phyloP scores from a whole-genome alignment of 64 coral and sea anemone genomes.

The Hydrozoanthus tunicans region DNA sequence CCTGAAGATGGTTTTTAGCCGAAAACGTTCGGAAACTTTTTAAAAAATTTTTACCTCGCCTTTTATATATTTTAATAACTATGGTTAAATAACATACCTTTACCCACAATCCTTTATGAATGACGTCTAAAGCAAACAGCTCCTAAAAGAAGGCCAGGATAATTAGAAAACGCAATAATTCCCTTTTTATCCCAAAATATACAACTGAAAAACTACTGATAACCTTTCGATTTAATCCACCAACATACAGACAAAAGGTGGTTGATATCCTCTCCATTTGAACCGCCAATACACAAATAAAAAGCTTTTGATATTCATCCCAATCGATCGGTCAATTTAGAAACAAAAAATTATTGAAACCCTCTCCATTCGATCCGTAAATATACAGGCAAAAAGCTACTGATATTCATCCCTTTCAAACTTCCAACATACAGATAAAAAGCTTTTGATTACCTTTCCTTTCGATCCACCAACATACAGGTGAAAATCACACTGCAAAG shows the following conservation, averaged over 20 bases:
- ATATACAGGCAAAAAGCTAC: constrained; percentile 85
- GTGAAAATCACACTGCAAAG: constrained; percentile 90
- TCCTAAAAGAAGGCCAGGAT: constrained; percentile 53
- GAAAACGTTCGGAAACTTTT: too few relatives aligned
- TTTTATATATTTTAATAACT: background rate
- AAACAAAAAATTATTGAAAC: constrained; percentile 1
- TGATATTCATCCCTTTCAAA: constrained; percentile 77
- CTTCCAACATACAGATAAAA: constrained; percentile 71
- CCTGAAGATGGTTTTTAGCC: too few relatives aligned
- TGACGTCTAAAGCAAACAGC: constrained; percentile 87
- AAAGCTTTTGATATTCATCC: constrained; percentile 48
- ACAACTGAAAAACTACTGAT: background rate
- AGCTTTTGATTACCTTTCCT: constrained; percentile 63
- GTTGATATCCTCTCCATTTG: constrained; percentile 74
- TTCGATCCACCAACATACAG: constrained; percentile 87
- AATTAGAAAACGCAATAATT: background rate
- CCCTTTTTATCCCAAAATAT: background rate
- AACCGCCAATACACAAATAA: constrained; percentile 80
- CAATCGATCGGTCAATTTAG: too few relatives aligned
- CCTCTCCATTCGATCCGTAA: constrained; percentile 77
- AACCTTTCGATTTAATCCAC: constrained; percentile 85
- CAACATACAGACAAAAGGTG: constrained; percentile 75
- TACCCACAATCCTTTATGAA: constrained; percentile 97
- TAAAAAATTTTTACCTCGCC: background rate
- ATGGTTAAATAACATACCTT: constrained; percentile 47